phyloP scores from a whole-genome alignment of 2,888 invertebrate genomes.

The Nemotelus pantherinus region DNA sequence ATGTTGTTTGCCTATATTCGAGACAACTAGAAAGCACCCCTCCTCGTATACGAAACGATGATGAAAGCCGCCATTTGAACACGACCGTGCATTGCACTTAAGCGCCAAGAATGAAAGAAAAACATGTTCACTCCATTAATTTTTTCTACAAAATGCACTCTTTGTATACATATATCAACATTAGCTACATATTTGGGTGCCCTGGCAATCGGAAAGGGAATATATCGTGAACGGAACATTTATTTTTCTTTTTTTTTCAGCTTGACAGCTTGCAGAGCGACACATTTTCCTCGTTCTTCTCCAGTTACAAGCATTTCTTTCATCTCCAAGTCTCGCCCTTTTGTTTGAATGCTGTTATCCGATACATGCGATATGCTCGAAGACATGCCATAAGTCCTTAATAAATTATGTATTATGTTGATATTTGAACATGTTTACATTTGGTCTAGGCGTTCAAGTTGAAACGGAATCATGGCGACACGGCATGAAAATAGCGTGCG shows the following conservation, averaged over 20 bases:
- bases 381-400: slow-evolving; percentile 44
- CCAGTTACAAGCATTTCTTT: slow-evolving; percentile 23
- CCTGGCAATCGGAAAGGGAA: background rate
- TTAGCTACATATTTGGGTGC: background rate
- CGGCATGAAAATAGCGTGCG: background rate
- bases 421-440: slow-evolving; percentile 37
- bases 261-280: slow-evolving; percentile 7
- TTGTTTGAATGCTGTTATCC: slow-evolving; percentile 7
- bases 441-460: slow-evolving; percentile 35
- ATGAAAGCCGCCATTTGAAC: slow-evolving; percentile 19
- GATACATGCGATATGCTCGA: slow-evolving; percentile 1
- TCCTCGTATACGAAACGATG: background rate
- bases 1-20: background rate
- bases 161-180: background rate
- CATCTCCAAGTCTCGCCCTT: slow-evolving; percentile 5
- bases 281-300: slow-evolving; percentile 3
- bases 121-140: slow-evolving; percentile 65
- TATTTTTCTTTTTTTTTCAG: slow-evolving; percentile 1
- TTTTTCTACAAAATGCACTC: slow-evolving; percentile 53
- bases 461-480: slow-evolving; percentile 14
- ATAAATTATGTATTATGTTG: slow-evolving; percentile 45
- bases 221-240: slow-evolving; percentile 2
- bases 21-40: too few species aligned
- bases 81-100: slow-evolving; percentile 56
- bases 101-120: slow-evolving; percentile 64